Base-by-base conservation (phyloP, 1,140 invertebrate genomes). In the Drosophila albomicans region DNA sequence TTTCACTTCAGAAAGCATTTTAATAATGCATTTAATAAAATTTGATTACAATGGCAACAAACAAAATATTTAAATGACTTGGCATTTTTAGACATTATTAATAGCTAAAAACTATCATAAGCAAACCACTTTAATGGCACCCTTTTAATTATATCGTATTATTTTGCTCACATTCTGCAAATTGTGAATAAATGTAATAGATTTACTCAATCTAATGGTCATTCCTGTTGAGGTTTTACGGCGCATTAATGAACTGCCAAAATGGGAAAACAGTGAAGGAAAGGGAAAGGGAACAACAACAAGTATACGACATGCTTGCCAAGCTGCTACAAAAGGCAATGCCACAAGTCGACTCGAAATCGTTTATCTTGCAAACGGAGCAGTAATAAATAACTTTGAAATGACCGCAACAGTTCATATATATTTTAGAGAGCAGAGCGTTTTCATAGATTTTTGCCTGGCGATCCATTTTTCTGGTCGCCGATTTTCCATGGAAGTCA, bases 401-500 rank as follows among this genome's bases (percentile, higher is more conserved):
- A 69, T 79, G 78, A 79, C 78, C 78, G 78, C 78, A 77, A 79
- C 63, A 77, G 68, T 79, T 79, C 69, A 77, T 79, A 77, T 81
- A 78, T 79, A 59, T 25, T 20, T 25, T 25, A 25, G 20, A 70
- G 52, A 63, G 61, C 30, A 41, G 43, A 46, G 43, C 51, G 71
- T 74, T 74, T 77, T 25, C 67, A 63, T 75, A 79, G 74, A 79
- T 77, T 75, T 75, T 74, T 70, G 35, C 16, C 15, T 41, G 54
- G 32, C 32, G 35, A 16, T 57, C 15, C 54, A 25, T 41, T 30
- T 59, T 58, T 58, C 46, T 38, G 35, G 25, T 13, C 15, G 25
- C 41, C 35, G 56, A 16, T 67, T 57, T 25, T 67, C 30, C 8
- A 10, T 35, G 13, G n/a, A 30, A 65, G 49, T 38, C 46, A 28